Percentiles rank a stretch among this genome's conserved stretches.
These are phyloP conservation scores for Conistra vaccinii DNA, from an alignment of 2,888 invertebrate species.

Conservation along the genomic window DNA sequence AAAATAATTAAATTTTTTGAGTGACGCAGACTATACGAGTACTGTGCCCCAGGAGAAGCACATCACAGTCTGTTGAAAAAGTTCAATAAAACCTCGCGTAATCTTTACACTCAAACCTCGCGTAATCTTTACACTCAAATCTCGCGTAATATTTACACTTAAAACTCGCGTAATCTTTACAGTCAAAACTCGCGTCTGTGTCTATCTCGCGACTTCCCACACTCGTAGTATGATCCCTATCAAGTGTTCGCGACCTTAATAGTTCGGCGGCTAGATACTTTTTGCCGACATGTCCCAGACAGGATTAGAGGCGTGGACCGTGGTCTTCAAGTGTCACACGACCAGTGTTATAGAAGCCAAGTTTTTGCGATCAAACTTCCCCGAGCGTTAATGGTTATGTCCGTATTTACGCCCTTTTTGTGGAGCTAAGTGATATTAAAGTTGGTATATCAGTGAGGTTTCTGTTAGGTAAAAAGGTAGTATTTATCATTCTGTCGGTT, in stretches of 20 bases:
- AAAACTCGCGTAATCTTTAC: not conserved
- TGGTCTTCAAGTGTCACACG: constrained; percentile 48
- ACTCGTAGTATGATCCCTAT: constrained; percentile 32
- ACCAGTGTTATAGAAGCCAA: constrained; percentile 25
- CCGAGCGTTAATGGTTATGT: constrained; percentile 19
- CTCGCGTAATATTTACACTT: no score
- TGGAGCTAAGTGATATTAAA: constrained; percentile 45
- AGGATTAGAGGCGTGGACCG: constrained; percentile 65
- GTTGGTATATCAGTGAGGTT: constrained; percentile 22
- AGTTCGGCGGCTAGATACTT: constrained; percentile 64
- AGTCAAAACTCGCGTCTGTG: not conserved
- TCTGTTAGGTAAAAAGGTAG: constrained; percentile 24
- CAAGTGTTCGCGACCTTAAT: constrained; percentile 64
- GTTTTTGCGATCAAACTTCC: constrained; percentile 49
- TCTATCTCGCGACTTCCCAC: not conserved
- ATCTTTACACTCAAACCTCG: no score
- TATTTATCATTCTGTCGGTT: constrained; percentile 31
- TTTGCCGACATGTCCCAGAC: constrained; percentile 68
- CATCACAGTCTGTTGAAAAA: not conserved
- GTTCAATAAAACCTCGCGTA: no score
- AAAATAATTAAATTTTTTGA: no score
- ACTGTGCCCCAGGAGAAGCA: not conserved
- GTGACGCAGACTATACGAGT: not conserved
- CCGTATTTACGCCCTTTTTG: constrained; percentile 36
- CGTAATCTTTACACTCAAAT: not conserved